Percentiles rank a stretch among this genome's conserved stretches.
Conservation (phyloP, 2,888 invertebrate genomes). For the Clistopyga incitator region DNA sequence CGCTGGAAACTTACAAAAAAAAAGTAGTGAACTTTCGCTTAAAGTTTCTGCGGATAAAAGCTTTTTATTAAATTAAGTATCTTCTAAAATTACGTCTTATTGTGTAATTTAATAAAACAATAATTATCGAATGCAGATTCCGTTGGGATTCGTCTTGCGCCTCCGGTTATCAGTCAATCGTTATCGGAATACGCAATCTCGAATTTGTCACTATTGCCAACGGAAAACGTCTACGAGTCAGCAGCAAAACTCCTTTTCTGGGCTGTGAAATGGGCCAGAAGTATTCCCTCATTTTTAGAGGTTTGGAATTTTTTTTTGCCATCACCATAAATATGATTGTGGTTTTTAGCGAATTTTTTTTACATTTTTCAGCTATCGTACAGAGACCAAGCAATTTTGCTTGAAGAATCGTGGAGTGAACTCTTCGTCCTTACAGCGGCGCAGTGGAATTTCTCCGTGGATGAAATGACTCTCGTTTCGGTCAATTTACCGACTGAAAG, state of each 20-base stretch:
- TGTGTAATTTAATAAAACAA: not conserved
- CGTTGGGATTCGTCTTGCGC: constrained; percentile 58
- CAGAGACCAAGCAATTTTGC: constrained; percentile 89
- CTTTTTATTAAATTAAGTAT: not conserved
- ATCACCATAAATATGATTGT: not conserved
- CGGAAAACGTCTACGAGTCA: constrained; percentile 88
- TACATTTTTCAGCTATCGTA: constrained; percentile 86
- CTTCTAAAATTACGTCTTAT: not conserved
- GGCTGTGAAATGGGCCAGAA: constrained; percentile 92
- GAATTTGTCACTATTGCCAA: constrained; percentile 85
- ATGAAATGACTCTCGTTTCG: constrained; percentile 85
- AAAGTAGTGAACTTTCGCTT: too few relatives aligned
- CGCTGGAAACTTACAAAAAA: too few relatives aligned
- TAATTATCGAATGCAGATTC: constrained; percentile 43
- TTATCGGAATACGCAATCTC: constrained; percentile 82
- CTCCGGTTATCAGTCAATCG: constrained; percentile 81
- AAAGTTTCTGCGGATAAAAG: too few relatives aligned
- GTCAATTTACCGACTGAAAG: constrained; percentile 85
- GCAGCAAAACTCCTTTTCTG: constrained; percentile 91
- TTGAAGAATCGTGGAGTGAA: constrained; percentile 94
- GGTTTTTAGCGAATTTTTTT: constrained; percentile 7
- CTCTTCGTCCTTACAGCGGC: constrained; percentile 93
- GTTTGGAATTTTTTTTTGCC: constrained; percentile 80
- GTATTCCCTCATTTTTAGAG: constrained; percentile 91
- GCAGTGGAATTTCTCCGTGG: constrained; percentile 91